Percentiles rank a stretch among this genome's conserved stretches.
Evolutionary conservation across 37 sponge, comb jelly and placozoan species (phyloP).

Genomic region (Diacarnus erythraeanus): DNA sequence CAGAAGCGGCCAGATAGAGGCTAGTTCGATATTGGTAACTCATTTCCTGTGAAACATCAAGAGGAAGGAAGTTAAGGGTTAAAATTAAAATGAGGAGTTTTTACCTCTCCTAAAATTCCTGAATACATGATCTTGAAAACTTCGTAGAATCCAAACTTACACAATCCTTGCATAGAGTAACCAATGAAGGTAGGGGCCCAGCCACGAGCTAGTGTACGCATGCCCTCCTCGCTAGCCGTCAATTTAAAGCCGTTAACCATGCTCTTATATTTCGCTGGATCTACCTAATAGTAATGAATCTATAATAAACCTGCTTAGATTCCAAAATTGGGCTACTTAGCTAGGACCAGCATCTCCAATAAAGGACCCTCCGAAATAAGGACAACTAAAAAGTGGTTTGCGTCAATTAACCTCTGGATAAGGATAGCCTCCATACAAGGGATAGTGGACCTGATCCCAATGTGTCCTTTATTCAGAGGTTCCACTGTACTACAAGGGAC

Average conservation of each 20-base stretch:
- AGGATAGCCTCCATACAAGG: too few species aligned
- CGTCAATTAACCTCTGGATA: too few species aligned
- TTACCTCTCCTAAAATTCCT: constrained; percentile 90
- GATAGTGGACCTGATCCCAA: too few species aligned
- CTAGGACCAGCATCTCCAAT: not conserved
- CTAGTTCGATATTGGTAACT: constrained; percentile 89
- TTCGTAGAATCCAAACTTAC: constrained; percentile 99
- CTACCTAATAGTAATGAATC: constrained; percentile 65
- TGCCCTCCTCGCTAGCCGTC: constrained; percentile 81
- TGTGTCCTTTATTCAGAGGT: too few species aligned
- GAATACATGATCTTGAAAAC: constrained; percentile 95
- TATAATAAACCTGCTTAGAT: not conserved
- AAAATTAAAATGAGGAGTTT: not conserved
- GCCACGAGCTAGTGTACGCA: constrained; percentile 83
- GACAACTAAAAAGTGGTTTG: too few species aligned
- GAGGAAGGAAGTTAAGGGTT: not conserved
- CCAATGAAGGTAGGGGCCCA: constrained; percentile 99
- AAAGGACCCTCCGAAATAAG: not conserved
- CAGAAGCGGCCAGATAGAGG: constrained; percentile 96
- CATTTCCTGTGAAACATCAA: constrained; percentile 70
- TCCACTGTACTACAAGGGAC: too few species aligned
- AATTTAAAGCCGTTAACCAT: constrained; percentile 83
- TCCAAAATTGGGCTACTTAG: not conserved
- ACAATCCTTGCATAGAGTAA: constrained; percentile 97
- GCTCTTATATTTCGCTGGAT: constrained; percentile 90